Base-by-base conservation (phyloP, 2,113 vertebrate species). In the Apteryx owenii region DNA sequence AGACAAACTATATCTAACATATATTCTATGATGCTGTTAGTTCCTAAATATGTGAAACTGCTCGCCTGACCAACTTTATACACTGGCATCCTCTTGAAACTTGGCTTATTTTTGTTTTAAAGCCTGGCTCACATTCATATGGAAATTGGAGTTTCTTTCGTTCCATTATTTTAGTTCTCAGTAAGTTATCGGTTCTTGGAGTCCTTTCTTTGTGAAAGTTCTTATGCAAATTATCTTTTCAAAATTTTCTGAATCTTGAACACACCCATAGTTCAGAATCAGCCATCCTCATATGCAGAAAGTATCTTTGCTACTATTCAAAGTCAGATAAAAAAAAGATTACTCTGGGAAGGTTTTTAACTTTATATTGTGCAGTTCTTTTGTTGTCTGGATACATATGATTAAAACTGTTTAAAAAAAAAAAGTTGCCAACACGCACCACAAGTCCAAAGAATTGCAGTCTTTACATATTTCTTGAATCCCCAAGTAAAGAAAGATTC, bases 11-110 rank as follows among this genome's bases (percentile, higher is more conserved):
- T 26, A 80, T 82, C 87, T 91, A 80, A 54, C 61, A 23, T 26
- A 10, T 85, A 42, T 65, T 77, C 89, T 87, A 36, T 70, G 26
- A 40, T 58, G 53, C 48, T 66, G 1, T 95, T 94, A 85, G 64
- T 88, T 81, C 14, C 60, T 88, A 81, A 90, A 77, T 81, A 33
- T 33, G 36, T 69, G 42, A 90, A 92, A 92, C 61, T 33, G 40
- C 73, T 90, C 64, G 79, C 65, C 46, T 79, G 66, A 87, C 36
- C 72, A 75, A 77, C 54, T 80, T 81, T 26, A 78, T 75, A 38
- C 46, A 15, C 16, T 73, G 50, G 17, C 23, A 10, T 81, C 31
- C 54, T 90, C 73, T 88, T 85, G 50, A 22, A 62, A 64, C 29
- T 88, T 75, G 38, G n/a, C 33, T 31, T 11, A 8, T 50, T 77